Base-by-base conservation (phyloP, 2,888 invertebrate genomes). In the Amiota minor region DNA sequence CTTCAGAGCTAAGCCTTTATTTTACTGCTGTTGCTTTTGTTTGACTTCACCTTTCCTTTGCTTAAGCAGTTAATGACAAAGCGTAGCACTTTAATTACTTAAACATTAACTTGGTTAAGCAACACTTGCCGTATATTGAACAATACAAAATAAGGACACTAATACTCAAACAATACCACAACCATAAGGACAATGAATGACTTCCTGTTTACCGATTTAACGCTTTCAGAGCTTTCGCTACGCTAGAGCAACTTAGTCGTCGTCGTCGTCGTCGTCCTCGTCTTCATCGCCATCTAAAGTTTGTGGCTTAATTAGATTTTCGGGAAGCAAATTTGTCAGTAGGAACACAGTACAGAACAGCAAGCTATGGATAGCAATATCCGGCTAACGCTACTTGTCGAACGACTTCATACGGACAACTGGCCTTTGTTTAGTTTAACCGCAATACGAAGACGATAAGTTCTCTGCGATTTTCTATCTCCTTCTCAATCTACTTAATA, bases 221-320 rank as follows among this genome's bases (percentile, higher is more conserved):
- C 47, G 65, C 65, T 35, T 65, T 65, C 65, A 65, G 65, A 47
- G 65, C 65, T 49, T 47, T 65, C 47, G 65, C 46, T 35, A 65
- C 45, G 47, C 65, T 47, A 18, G 47, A 46, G 14, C 20, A 16
- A n/a, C 62, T 59, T 20, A 20, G 59, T 12, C 35, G 11, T 56
- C 16, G 56, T 18, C 9, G 8, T 53, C 11, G 56, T 35, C 74
- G 78, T 77, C 75, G 72, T 71, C 62, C 65, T 45, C n/a, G n/a
- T n/a, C n/a, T n/a, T n/a, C n/a, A n/a, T n/a, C n/a, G 65, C 35
- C 62, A 4, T 69, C 46, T 69, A 71, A 74, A 71, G 74, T 80
- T 82, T 74, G 81, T 76, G 82, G 82, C 83, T 86, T 83, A 83
- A 83, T 83, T 83, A 83, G 86, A 79, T 83, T 86, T 85, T 81